Evolutionary conservation across 35 echinoderm and acorn worm species (phyloP).

Genomic region (Apostichopus californicus): DNA sequence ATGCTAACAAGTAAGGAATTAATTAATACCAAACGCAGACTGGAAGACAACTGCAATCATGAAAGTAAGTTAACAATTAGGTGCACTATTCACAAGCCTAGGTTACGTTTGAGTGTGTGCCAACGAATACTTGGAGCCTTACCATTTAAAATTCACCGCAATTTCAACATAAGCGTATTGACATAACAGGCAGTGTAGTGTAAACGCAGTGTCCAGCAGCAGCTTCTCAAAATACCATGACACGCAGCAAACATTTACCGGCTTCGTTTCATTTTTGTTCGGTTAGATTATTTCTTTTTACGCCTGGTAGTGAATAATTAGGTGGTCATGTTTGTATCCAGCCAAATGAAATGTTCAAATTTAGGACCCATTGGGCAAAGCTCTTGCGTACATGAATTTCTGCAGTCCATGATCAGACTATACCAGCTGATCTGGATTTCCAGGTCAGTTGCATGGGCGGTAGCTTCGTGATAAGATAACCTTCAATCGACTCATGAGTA

Average conservation of each 20-base stretch:
- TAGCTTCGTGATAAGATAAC: not conserved
- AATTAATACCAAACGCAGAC: too few relatives aligned
- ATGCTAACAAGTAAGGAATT: too few relatives aligned
- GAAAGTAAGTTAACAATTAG: too few relatives aligned
- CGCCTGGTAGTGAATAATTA: not conserved
- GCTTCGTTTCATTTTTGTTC: not conserved
- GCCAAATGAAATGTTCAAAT: not conserved
- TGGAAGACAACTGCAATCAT: too few relatives aligned
- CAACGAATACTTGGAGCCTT: too few relatives aligned
- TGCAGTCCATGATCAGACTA: not conserved
- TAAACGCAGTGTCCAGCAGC: too few relatives aligned
- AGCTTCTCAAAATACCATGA: too few relatives aligned
- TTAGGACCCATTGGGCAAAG: not conserved
- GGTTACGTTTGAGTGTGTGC: too few relatives aligned
- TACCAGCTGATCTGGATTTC: slow-evolving; percentile 1
- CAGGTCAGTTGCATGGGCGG: slow-evolving; percentile 16
- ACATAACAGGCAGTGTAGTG: too few relatives aligned
- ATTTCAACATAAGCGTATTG: too few relatives aligned
- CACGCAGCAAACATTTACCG: not conserved
- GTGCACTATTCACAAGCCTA: too few relatives aligned
- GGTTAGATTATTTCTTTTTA: not conserved
- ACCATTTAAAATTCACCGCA: too few relatives aligned
- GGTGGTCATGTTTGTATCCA: not conserved
- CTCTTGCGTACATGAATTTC: not conserved
- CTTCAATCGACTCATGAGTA: not conserved